Percentiles rank a stretch among this genome's conserved stretches.
phyloP scores from a whole-genome alignment of 2,113 vertebrate genomes.

The Chaetura pelagica region DNA sequence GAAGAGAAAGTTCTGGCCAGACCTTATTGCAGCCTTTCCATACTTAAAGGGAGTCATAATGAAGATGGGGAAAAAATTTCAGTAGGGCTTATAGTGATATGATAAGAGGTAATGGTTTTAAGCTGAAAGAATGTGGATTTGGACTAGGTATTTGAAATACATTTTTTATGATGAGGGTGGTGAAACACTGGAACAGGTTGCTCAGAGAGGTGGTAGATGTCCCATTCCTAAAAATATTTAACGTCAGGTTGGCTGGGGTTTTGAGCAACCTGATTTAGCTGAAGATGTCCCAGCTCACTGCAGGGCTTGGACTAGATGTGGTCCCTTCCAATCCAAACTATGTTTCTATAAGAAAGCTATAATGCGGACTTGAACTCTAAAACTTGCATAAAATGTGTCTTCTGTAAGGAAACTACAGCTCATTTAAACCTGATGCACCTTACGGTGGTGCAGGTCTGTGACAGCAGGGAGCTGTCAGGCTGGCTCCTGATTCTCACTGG shows the following conservation, averaged over 20 bases:
- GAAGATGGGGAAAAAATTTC: not conserved
- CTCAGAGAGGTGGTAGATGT: too few relatives aligned
- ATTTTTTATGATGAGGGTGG: not conserved
- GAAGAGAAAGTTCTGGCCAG: too few relatives aligned
- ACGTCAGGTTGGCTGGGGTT: not conserved
- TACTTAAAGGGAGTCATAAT: not conserved
- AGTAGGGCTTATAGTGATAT: rapidly evolving
- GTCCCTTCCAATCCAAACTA: not conserved
- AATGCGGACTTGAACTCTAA: not conserved
- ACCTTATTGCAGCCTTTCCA: not conserved
- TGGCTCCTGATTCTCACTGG: not conserved
- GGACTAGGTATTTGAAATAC: not conserved
- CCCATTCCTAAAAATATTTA: not conserved
- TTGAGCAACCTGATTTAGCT: not conserved
- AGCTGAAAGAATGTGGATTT: not conserved
- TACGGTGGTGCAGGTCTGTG: not conserved
- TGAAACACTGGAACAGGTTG: not conserved
- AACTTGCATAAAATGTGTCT: not conserved
- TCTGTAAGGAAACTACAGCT: not conserved
- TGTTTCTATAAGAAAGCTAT: not conserved
- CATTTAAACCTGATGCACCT: rapidly evolving
- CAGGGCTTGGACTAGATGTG: not conserved
- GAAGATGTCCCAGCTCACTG: not conserved
- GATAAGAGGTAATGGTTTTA: not conserved
- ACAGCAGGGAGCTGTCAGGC: not conserved